Conservation (phyloP, 1,140 invertebrate genomes). For the Heliothis subflexa region DNA sequence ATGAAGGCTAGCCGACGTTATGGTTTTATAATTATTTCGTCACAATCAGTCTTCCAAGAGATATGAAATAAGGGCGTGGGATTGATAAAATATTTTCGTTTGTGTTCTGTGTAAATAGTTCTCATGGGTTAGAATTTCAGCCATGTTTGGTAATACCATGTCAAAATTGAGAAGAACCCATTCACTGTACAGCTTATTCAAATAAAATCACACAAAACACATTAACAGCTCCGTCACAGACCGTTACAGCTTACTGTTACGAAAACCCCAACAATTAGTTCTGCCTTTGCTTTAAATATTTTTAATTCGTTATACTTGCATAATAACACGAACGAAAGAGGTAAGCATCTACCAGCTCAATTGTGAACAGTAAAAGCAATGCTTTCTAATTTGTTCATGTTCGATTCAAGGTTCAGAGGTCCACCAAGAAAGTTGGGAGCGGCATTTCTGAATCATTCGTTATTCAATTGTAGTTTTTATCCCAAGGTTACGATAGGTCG, state of each 20-base stretch:
- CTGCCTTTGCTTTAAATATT: conserved; percentile 47
- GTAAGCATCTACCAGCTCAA: conserved; percentile 38
- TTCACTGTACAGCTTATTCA: conserved; percentile 8
- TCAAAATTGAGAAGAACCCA: neutral
- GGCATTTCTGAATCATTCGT: neutral
- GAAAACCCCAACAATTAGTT: conserved; percentile 49
- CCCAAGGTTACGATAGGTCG: conserved; percentile 26
- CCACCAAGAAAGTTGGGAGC: conserved; percentile 22
- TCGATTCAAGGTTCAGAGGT: conserved; percentile 33
- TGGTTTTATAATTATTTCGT: neutral
- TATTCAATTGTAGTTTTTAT: conserved; percentile 30
- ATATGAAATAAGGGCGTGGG: conserved; percentile 10
- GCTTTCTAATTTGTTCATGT: conserved; percentile 48
- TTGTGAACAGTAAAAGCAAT: conserved; percentile 37
- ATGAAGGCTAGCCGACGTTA: neutral
- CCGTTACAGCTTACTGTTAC: conserved; percentile 47
- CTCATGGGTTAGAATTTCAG: no score
- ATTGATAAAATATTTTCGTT: neutral
- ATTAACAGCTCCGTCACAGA: conserved; percentile 27
- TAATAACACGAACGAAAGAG: conserved; percentile 34
- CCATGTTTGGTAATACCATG: neutral
- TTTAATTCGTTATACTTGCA: conserved; percentile 47
- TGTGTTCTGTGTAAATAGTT: no score
- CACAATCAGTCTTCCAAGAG: conserved; percentile 5
- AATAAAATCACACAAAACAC: conserved; percentile 29